These are phyloP conservation scores for Hypothenemus hampei DNA, from an alignment of 1,140 invertebrate genomes.

Conservation along the genomic window DNA sequence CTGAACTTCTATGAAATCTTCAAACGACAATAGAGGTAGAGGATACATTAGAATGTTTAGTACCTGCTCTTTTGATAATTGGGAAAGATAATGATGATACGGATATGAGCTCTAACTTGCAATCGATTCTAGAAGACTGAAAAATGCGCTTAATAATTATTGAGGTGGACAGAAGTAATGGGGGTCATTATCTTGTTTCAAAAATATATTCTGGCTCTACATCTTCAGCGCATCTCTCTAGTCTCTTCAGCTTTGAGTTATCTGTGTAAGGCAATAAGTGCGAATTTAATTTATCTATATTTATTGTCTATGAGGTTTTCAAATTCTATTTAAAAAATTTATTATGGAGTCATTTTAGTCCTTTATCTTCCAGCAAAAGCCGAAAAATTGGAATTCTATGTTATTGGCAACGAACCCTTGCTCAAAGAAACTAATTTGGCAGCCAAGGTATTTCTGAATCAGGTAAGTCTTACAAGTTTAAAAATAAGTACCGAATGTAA, in stretches of 20 bases:
- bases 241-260: no score
- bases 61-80: no score
- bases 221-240: no score
- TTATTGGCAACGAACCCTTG: not conserved
- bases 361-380: conserved; percentile 12
- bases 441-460: conserved; percentile 6
- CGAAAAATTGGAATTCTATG: conserved; percentile 6
- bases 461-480: conserved; percentile 8
- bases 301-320: not conserved
- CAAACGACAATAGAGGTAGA: no score
- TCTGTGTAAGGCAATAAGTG: no score
- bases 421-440: conserved; percentile 7
- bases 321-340: not conserved
- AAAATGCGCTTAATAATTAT: not conserved
- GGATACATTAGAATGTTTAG: no score
- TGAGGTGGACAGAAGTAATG: not conserved
- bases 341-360: no score
- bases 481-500: not conserved
- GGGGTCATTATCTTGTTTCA: not conserved
- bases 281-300: not conserved
- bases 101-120: no score
- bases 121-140: no score
- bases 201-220: not conserved
- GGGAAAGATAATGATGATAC: no score
- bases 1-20: no score